Conservation (phyloP, 2,113 vertebrate species). For the Odontesthes bonariensis region DNA sequence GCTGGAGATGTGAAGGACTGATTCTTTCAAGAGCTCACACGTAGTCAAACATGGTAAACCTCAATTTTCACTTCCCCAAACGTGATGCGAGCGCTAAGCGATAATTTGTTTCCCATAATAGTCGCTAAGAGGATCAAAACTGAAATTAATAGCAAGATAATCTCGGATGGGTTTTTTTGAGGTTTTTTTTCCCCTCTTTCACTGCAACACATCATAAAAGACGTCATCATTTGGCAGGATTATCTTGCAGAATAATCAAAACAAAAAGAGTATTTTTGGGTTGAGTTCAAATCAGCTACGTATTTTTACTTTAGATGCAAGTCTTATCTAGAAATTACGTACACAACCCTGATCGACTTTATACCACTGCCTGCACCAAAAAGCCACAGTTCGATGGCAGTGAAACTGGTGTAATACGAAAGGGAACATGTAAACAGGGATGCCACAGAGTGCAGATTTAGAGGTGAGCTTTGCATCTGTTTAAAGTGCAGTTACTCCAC, state of each 20-base stretch:
- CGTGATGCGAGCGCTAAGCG: neutral
- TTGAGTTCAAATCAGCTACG: constrained; percentile 23
- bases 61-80: constrained; percentile 18
- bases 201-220: constrained; percentile 36
- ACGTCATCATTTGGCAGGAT: constrained; percentile 42
- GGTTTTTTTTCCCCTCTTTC: constrained; percentile 4
- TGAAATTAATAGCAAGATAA: constrained; percentile 2
- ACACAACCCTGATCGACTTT: neutral
- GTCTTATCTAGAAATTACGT: neutral
- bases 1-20: too few relatives aligned
- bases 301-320: neutral
- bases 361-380: neutral
- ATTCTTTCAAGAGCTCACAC: neutral
- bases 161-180: neutral
- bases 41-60: neutral
- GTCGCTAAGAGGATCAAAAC: constrained; percentile 9
- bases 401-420: constrained; percentile 14
- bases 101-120: constrained; percentile 9
- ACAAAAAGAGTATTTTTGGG: constrained; percentile 44
- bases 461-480: constrained; percentile 65
- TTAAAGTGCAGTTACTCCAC: constrained; percentile 50
- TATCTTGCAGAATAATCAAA: constrained; percentile 58
- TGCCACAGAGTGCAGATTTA: constrained; percentile 39
- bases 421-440: constrained; percentile 50
- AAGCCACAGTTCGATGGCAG: neutral